Evolutionary conservation across 2,113 vertebrate genomes (phyloP).

Genomic region (Benitochromis conjunctus): DNA sequence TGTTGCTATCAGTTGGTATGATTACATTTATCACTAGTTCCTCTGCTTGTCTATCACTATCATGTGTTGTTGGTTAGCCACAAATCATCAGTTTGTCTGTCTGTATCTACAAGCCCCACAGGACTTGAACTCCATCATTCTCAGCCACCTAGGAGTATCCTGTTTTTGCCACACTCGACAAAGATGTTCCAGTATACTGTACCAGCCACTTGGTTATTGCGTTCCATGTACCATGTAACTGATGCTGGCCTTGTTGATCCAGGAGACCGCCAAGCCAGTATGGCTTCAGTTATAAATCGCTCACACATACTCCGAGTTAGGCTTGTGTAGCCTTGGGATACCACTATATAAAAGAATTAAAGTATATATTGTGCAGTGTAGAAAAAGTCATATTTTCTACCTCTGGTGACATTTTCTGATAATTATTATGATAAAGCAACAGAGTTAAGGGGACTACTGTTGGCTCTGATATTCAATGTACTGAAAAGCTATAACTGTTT

Average conservation of each 20-base stretch:
- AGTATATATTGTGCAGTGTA: neutral
- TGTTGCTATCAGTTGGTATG: neutral
- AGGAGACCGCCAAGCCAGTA: neutral
- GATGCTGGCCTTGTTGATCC: neutral
- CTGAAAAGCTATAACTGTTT: neutral
- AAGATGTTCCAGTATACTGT: neutral
- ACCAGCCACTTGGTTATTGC: neutral
- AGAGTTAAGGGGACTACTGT: neutral
- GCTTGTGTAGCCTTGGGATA: neutral
- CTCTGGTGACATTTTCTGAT: neutral
- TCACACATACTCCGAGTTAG: rapidly evolving
- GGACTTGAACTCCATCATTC: neutral
- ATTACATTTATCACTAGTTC: neutral
- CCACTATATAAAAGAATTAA: neutral
- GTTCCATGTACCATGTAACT: neutral
- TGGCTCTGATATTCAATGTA: neutral
- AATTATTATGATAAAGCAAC: neutral
- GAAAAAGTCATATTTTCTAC: neutral
- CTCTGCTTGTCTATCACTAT: neutral
- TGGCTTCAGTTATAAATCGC: neutral
- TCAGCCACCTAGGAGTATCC: rapidly evolving
- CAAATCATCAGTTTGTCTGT: neutral
- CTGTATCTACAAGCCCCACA: rapidly evolving
- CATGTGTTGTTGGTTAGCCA: neutral
- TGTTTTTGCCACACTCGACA: neutral